These are phyloP conservation scores for Orius insidiosus DNA, from an alignment of 1,140 invertebrate genomes.

Conservation along the genomic window DNA sequence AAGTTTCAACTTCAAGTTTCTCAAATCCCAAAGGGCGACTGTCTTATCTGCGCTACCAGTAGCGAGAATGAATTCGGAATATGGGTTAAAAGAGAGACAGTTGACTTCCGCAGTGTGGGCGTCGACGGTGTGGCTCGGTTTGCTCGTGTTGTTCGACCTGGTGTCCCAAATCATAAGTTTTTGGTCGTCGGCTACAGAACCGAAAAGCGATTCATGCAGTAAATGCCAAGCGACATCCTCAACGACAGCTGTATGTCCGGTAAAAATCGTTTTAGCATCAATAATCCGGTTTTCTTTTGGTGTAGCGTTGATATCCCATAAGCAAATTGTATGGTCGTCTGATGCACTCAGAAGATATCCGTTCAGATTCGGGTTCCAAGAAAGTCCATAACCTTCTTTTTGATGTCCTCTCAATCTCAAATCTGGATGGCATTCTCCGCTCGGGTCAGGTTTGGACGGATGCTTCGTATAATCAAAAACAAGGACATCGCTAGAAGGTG, in stretches of 20 bases:
- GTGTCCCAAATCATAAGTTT: slow-evolving; percentile 99
- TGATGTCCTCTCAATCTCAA: slow-evolving; percentile 86
- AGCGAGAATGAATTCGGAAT: slow-evolving; percentile 96
- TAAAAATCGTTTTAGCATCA: slow-evolving; percentile 97
- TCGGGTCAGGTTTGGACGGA: slow-evolving; percentile 95
- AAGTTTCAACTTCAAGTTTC: slow-evolving; percentile 93
- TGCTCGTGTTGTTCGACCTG: slow-evolving; percentile 82
- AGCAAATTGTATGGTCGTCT: slow-evolving; percentile 98
- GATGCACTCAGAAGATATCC: slow-evolving; percentile 92
- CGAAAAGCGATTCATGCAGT: slow-evolving; percentile 93
- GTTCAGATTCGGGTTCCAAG: slow-evolving; percentile 98
- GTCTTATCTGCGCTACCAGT: slow-evolving; percentile 93
- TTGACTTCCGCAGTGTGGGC: slow-evolving; percentile 99
- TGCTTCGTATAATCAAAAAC: slow-evolving; percentile 99
- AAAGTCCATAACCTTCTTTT: slow-evolving; percentile 97
- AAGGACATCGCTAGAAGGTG: slow-evolving; percentile 95
- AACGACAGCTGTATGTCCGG: slow-evolving; percentile 96
- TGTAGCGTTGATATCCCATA: slow-evolving; percentile 97
- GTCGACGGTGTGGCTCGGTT: slow-evolving; percentile 96
- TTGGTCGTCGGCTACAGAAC: slow-evolving; percentile 98
- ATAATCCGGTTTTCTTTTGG: slow-evolving; percentile 88
- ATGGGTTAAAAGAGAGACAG: slow-evolving; percentile 98
- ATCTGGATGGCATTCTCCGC: slow-evolving; percentile 89
- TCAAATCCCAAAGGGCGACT: slow-evolving; percentile 90
- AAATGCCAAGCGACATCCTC: slow-evolving; percentile 99